Percentiles rank a stretch among this genome's conserved stretches.
Evolutionary conservation across 2,113 vertebrate species (phyloP).

Genomic region (Alethe castanea): DNA sequence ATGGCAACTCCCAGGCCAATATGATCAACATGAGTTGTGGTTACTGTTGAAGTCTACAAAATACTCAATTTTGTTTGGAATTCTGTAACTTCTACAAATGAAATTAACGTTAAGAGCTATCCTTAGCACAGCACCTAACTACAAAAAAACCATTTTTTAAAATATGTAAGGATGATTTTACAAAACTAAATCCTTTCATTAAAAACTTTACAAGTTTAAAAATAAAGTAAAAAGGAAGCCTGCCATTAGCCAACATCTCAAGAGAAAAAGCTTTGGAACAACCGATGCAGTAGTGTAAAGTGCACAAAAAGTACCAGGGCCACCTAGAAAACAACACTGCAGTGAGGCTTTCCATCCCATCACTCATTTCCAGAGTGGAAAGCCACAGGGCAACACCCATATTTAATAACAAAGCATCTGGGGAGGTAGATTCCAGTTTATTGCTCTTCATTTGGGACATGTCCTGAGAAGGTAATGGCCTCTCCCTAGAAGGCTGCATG

Average conservation of each 20-base stretch:
- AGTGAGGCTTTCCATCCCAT: neutral
- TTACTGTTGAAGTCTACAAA: neutral
- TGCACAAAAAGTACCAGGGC: neutral
- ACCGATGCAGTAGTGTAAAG: neutral
- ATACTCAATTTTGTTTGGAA: neutral
- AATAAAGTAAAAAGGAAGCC: neutral
- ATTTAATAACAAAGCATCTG: neutral
- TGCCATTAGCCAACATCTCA: neutral
- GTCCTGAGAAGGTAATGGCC: neutral
- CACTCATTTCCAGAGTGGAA: neutral
- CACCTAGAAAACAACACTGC: neutral
- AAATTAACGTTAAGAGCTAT: neutral
- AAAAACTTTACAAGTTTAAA: neutral
- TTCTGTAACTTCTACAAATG: neutral
- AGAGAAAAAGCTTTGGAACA: neutral
- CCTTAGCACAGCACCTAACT: neutral
- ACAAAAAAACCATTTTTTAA: neutral
- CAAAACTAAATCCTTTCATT: neutral
- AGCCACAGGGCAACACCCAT: neutral
- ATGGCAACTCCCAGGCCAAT: neutral
- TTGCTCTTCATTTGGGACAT: neutral
- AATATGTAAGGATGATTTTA: neutral
- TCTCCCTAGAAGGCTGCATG: neutral
- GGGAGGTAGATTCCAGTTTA: neutral
- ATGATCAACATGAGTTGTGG: neutral